Evolutionary conservation across 2,888 invertebrate species (phyloP), one percentile per base, ranked within the genome.

Genomic region (Saturnia pavonia): DNA sequence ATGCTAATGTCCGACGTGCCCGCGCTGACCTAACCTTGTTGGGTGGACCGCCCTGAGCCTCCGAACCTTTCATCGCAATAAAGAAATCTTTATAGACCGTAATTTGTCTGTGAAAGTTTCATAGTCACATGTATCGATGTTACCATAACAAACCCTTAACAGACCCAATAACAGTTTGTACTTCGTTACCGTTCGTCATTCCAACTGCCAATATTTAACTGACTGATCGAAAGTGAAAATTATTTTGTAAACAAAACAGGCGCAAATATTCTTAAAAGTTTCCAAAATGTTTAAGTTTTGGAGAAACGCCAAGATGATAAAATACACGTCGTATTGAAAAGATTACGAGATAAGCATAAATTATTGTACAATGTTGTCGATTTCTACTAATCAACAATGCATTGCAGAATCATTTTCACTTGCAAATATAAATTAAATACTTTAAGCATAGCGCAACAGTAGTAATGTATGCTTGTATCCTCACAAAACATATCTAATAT

Each of bases 381-480:
- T 92, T 93, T 93, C 93, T 92, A 91, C 92, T 91, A 80, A 88
- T 91, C 89, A 87, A 78, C 79, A 83, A 91, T 90, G 88, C 91
- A 81, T 78, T 78, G 77, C 74, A 78, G 82, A 77, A 76, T 76
- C 80, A 88, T 86, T 92, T 91, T 89, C 89, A 90, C 91, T 89
- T 84, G 82, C 85, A 82, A 82, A 86, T 81, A 80, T 81, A 83
- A 82, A 84, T 77, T 74, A 77, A 77, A 76, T 73, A 74, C 72
- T 71, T 73, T 75, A 72, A 69, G 69, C 73, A 72, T 72, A 67
- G 40, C 68, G 48, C 68, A 68, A 63, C 65, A 69, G 63, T 65
- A 71, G 42, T 68, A 3, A 68, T 54, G 51, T 68, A 48, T 63
- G 48, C 63, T 71, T 48, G 27, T 27, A 57, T 25, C 42, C 42